Conservation (phyloP, 2,888 invertebrate species). For the Lasioglossum morio region DNA sequence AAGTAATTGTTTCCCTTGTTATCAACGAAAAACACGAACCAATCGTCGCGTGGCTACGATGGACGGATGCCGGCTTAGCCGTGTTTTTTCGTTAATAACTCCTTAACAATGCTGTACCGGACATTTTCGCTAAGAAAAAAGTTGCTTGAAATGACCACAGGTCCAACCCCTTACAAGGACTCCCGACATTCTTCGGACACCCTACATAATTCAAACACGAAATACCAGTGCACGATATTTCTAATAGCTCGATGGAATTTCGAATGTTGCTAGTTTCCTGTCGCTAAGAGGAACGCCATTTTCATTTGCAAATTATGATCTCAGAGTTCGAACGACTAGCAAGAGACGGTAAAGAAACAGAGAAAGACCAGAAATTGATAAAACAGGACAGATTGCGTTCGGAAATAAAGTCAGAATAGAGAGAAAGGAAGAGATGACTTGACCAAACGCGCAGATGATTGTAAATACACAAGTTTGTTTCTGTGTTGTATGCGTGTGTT, state of each 20-base stretch:
- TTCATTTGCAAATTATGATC: background rate
- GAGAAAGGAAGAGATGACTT: conserved; percentile 57
- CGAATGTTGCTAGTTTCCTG: background rate
- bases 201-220: background rate
- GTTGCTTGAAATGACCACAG: no score
- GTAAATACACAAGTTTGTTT: conserved; percentile 30
- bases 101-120: no score
- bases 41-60: no score
- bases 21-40: no score
- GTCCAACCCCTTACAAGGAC: no score
- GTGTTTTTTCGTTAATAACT: no score
- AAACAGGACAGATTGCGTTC: conserved; percentile 32
- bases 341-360: conserved; percentile 30
- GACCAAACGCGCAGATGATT: conserved; percentile 41
- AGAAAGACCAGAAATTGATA: conserved; percentile 24
- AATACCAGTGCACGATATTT: background rate
- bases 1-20: no score
- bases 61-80: no score
- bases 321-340: background rate
- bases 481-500: background rate
- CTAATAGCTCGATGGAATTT: background rate
- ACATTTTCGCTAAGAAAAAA: no score
- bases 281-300: background rate
- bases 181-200: no score
- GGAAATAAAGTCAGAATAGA: conserved; percentile 44